These are phyloP conservation scores for Lepidurus couesii DNA, from an alignment of 1,140 invertebrate species.

Conservation along the genomic window DNA sequence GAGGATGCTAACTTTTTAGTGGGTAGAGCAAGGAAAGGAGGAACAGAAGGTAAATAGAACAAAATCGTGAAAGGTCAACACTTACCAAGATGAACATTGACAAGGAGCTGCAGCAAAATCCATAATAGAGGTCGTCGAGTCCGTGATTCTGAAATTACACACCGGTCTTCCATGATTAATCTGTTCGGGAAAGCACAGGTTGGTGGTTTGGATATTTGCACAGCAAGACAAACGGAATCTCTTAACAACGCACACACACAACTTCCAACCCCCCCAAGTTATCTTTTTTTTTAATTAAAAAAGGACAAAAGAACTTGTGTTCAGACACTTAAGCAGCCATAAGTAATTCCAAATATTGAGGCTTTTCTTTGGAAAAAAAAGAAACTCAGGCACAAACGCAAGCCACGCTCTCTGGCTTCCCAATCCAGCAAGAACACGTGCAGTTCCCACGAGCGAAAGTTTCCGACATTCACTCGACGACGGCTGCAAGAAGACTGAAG, in stretches of 20 bases:
- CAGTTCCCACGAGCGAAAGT: neutral
- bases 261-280: neutral
- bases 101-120: constrained; percentile 18
- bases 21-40: neutral
- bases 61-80: neutral
- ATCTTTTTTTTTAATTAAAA: neutral
- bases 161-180: neutral
- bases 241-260: neutral
- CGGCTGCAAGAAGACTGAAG: neutral
- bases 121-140: neutral
- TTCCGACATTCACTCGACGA: neutral
- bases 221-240: neutral
- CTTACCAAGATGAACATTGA: constrained; percentile 11
- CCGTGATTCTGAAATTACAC: neutral
- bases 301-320: neutral
- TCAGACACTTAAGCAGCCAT: neutral
- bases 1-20: no score
- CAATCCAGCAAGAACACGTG: no score
- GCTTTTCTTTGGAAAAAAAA: neutral
- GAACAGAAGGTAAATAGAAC: neutral
- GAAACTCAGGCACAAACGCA: neutral
- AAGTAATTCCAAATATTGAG: constrained; percentile 6
- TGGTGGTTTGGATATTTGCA: neutral
- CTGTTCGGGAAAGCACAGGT: neutral
- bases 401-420: neutral